Conservation (phyloP, 2,113 vertebrate genomes). For the Pseudorhombus dupliciocellatus region DNA sequence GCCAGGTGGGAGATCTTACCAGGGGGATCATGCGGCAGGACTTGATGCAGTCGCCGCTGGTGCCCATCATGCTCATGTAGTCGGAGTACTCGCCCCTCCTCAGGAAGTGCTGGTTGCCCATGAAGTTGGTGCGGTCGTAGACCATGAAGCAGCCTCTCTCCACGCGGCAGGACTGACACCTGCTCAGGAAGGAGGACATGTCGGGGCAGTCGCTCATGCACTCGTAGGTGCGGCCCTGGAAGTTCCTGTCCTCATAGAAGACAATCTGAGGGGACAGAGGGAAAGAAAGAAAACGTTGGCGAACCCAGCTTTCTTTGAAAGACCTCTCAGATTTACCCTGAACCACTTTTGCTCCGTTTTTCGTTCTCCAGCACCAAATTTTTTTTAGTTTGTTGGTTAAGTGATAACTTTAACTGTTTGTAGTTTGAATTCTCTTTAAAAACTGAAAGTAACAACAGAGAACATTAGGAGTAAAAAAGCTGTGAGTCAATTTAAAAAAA, state of each 20-base stretch:
- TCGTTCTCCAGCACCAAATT: too few species aligned
- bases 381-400: neutral
- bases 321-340: too few species aligned
- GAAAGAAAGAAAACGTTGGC: too few species aligned
- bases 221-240: slow-evolving; percentile 79
- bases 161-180: slow-evolving; percentile 73
- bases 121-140: slow-evolving; percentile 71
- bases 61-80: slow-evolving; percentile 74
- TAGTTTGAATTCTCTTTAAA: too few species aligned
- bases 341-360: too few species aligned
- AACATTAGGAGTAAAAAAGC: neutral
- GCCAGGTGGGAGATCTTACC: slow-evolving; percentile 40
- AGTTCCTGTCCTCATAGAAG: slow-evolving; percentile 82
- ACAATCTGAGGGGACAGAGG: slow-evolving; percentile 55
- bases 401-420: neutral
- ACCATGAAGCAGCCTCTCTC: slow-evolving; percentile 78
- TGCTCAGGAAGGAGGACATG: slow-evolving; percentile 74
- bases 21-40: slow-evolving; percentile 78
- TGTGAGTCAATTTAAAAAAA: neutral
- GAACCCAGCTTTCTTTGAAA: too few species aligned
- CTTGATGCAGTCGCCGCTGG: slow-evolving; percentile 68
- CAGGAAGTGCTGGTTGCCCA: slow-evolving; percentile 76
- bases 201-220: slow-evolving; percentile 77
- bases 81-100: slow-evolving; percentile 75
- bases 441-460: too few species aligned